These are phyloP conservation scores for Harpegnathos saltator DNA, from an alignment of 1,140 invertebrate genomes.

Conservation along the genomic window DNA sequence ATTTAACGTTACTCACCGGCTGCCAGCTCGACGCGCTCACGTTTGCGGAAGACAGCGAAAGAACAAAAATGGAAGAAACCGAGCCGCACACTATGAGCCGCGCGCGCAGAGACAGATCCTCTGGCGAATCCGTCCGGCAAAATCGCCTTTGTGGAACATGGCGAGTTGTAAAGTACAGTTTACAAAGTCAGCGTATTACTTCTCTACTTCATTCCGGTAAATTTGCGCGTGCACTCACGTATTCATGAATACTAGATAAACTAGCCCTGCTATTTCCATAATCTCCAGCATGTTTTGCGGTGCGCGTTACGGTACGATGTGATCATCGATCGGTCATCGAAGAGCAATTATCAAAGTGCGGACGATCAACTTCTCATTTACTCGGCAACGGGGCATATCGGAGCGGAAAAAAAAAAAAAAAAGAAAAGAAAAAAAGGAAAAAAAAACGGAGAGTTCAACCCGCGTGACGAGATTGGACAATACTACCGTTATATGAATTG, in stretches of 20 bases:
- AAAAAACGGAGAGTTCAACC: too few relatives aligned
- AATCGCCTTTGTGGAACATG: background rate
- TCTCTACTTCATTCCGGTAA: background rate
- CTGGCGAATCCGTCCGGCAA: background rate
- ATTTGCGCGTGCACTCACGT: background rate
- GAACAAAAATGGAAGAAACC: background rate
- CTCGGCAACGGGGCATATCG: background rate
- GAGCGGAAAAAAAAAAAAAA: background rate
- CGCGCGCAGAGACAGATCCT: conserved; percentile 16
- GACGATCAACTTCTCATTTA: conserved; percentile 43
- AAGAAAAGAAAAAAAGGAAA: background rate
- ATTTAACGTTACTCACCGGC: background rate
- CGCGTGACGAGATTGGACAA: conserved; percentile 8
- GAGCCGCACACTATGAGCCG: background rate
- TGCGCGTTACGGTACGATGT: too few relatives aligned
- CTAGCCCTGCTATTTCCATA: background rate
- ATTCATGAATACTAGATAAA: conserved; percentile 15
- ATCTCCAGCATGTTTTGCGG: conserved; percentile 5
- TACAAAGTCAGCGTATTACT: conserved; percentile 5
- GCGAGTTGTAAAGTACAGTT: too few relatives aligned
- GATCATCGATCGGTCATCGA: conserved; percentile 26
- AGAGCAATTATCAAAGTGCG: conserved; percentile 38
- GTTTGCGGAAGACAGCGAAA: background rate
- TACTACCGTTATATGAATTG: conserved; percentile 3
- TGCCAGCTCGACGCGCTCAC: background rate